Base-by-base conservation (phyloP, 1,140 invertebrate species). In the Eriocheir sinensis region DNA sequence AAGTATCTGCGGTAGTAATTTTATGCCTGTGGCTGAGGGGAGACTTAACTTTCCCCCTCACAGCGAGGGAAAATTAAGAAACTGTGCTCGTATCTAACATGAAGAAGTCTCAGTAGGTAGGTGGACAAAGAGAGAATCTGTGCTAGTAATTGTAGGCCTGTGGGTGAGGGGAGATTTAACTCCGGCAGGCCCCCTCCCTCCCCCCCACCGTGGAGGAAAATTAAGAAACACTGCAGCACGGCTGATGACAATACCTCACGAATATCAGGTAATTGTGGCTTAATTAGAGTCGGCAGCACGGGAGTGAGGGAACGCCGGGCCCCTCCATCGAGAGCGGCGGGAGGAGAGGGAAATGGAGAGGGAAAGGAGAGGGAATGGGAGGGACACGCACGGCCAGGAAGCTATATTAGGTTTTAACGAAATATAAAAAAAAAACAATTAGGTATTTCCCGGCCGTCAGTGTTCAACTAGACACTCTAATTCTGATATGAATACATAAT, bases 241-340 rank as follows among this genome's bases (percentile, higher is more conserved):
- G 21, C 60, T 72, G 60, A 72, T 72, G 60, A 72, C 60, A 72
- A 72, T 72, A 72, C 60, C 60, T 72, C 60, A 72, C 60, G 60
- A 72, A 72, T 72, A 72, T 72, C 60, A 72, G 60, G 60, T 72
- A 72, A 72, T 72, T 72, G 60, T 72, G 60, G 60, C 17, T 27
- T 72, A 72, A 72, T 72, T 72, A 72, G 60, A 72, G 60, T 21
- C n/a, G 60, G 60, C 60, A n/a, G 60, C 2, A 72, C 60, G 27
- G 21, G 27, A 53, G 48, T 53, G 48, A 72, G 60, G 60, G 60
- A n/a, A 21, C n/a, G 21, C 60, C 60, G 27, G 60, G 17, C 2
- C 60, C 60, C 60, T 72, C 60, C 27, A 3, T 1, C 12, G n/a
- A n/a, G n/a, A 21, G 21, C 21, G 60, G 60, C 60, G 21, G 60